Evolutionary conservation across 2,888 invertebrate species (phyloP).

Genomic region (Dichetophora obliterata): DNA sequence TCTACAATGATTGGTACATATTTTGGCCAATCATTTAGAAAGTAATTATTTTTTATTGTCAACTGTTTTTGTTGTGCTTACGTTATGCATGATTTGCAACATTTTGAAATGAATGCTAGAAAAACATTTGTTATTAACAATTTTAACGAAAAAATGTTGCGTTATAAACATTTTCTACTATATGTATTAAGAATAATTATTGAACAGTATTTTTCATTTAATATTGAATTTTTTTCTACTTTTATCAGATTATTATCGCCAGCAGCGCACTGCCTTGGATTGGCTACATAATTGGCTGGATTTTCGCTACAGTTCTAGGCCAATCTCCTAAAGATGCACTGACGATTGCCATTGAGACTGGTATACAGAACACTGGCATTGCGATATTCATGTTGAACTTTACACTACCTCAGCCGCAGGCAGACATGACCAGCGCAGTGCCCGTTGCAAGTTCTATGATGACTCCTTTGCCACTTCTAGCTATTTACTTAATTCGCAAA

Average conservation of each 20-base stretch:
- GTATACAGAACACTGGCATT: constrained; percentile 91
- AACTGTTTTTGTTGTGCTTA: no score
- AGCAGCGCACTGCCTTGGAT: constrained; percentile 86
- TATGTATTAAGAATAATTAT: no score
- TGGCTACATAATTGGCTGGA: constrained; percentile 79
- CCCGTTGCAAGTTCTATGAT: constrained; percentile 90
- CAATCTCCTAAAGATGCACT: constrained; percentile 77
- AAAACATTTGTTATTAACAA: no score
- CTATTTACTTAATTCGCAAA: constrained; percentile 73
- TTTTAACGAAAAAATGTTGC: no score
- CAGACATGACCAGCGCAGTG: constrained; percentile 87
- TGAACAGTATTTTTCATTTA: no score
- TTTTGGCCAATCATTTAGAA: no score
- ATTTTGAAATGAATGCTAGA: no score
- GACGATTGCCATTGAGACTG: constrained; percentile 90
- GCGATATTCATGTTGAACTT: constrained; percentile 87
- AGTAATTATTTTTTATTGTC: no score
- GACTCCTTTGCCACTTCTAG: constrained; percentile 86
- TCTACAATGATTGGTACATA: no score
- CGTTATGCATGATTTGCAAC: no score
- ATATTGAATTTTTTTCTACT: constrained; percentile 46
- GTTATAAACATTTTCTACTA: no score
- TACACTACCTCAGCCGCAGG: constrained; percentile 84
- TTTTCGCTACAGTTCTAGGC: constrained; percentile 73
- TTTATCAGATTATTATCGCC: constrained; percentile 78